Evolutionary conservation across 1,140 invertebrate genomes (phyloP), one percentile per base, ranked within the genome.

Genomic region (Drosophila eugracilis): DNA sequence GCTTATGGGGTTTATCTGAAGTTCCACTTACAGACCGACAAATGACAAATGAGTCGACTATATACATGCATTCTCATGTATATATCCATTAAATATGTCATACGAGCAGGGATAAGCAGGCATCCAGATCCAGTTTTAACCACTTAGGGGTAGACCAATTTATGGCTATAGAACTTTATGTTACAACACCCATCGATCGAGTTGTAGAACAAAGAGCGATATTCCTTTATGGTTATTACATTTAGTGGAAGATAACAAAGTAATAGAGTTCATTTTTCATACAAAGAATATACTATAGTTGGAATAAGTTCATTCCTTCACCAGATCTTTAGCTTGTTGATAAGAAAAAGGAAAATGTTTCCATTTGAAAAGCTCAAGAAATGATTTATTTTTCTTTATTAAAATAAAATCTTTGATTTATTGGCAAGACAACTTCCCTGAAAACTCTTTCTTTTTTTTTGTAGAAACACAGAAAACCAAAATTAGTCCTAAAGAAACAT

Each of bases 1-100:
- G 54, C 47, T 58, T 34, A 54, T 41, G 55, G 54, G 36, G 53
- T 41, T 62, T 58, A 30, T 62, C 53, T 58, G 58, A 58, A 62
- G 53, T 62, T 62, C 50, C 58, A 58, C 57, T 39, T 57, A 57
- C 50, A 55, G 48, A 44, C 17, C 37, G 41, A 14, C 53, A 14
- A 45, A 45, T 55, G 39, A 47, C 41, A 44, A 55, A 30, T 19
- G 34, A 15, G n/a, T 30, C 32, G 22, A 17, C 34, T 17, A 21
- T 10, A 45, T 3, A 15, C 9, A n/a, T 9, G 7, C 2, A 34
- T 1, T n/a, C n/a, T 5, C 2, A n/a, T 22, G 3, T n/a, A 50
- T 53, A 54, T 58, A 37, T 59, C 57, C 49, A 37, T 59, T 21
- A 59, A 54, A 26, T 37, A 59, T 59, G 30, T 17, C 53, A 59